Conservation (phyloP, 2,888 invertebrate genomes). For the Nephrotoma appendiculata region DNA sequence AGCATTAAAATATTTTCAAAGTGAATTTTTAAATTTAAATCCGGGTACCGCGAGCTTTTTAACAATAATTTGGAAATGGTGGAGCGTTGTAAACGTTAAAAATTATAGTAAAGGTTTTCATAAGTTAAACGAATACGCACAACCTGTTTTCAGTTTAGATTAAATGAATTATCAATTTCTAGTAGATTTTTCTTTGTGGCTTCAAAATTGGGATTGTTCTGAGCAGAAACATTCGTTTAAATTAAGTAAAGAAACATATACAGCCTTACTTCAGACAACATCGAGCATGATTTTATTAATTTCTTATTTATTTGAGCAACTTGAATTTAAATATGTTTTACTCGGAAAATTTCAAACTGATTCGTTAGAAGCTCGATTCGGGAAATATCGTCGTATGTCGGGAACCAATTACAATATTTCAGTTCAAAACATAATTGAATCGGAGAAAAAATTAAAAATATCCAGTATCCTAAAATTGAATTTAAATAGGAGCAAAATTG, state of each 20-base stretch:
- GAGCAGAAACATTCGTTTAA: background rate
- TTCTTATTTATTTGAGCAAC: background rate
- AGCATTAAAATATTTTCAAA: too few species aligned
- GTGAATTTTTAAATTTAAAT: too few species aligned
- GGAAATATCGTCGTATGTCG: background rate
- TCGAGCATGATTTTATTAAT: background rate
- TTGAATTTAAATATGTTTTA: background rate
- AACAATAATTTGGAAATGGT: too few species aligned
- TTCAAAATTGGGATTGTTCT: background rate
- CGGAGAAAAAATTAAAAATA: too few species aligned
- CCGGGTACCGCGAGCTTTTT: too few species aligned
- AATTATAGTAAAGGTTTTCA: background rate
- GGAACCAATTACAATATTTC: too few species aligned
- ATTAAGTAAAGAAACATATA: background rate
- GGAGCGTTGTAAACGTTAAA: background rate
- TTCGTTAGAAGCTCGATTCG: background rate
- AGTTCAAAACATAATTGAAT: too few species aligned
- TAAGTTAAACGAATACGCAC: background rate
- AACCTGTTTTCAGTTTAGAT: background rate
- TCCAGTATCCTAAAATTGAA: too few species aligned
- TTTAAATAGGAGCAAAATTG: too few species aligned
- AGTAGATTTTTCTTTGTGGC: background rate
- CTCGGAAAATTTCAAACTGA: background rate
- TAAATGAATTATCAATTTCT: background rate
- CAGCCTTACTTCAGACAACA: background rate